Evolutionary conservation across 2,797 vertebrate species (phyloP), one percentile per base, ranked within the genome.

Genomic region (Harpagifer antarcticus): DNA sequence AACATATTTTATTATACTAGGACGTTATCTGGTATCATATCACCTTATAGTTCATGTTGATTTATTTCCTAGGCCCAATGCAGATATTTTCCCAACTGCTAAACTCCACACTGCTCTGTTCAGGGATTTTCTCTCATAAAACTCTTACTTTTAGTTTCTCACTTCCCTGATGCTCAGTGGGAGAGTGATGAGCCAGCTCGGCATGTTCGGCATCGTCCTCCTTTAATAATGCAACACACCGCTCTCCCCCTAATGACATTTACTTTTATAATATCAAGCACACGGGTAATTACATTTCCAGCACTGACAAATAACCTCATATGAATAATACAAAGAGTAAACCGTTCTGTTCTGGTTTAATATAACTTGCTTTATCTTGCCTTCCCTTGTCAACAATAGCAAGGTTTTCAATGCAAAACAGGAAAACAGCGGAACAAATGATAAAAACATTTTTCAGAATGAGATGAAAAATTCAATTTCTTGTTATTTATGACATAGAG

Each of bases 211-310:
- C 62, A 42, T 64, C 42, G 8, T 20, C 40, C 12, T 76, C 62
- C 16, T 66, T 86, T 37, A 76, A 12, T 85, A 79, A 78, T 77
- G 68, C 71, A 84, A 42, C 70, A 64, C 65, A 8, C n/a, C 6
- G 16, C 60, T 63, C 72, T 13, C 14, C 40, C 62, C 49, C 7
- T 63, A 69, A 78, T 85, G 42, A 74, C 72, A 86, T 71, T 49
- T 37, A 50, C 57, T 78, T 72, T 75, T 64, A 66, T 68, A 74
- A 75, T 73, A 78, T 83, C 75, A 79, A 45, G 71, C 73, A 48
- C 68, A 69, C 9, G 72, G 43, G 57, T 81, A 74, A 87, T 88
- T 89, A 48, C 65, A 73, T 89, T 58, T 74, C 47, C 73, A 72
- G 59, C 76, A 20, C 55, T 33, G 54, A 84, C 68, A 62, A 78